phyloP scores from a whole-genome alignment of 2,797 vertebrate species.

The Acanthopagrus latus region DNA sequence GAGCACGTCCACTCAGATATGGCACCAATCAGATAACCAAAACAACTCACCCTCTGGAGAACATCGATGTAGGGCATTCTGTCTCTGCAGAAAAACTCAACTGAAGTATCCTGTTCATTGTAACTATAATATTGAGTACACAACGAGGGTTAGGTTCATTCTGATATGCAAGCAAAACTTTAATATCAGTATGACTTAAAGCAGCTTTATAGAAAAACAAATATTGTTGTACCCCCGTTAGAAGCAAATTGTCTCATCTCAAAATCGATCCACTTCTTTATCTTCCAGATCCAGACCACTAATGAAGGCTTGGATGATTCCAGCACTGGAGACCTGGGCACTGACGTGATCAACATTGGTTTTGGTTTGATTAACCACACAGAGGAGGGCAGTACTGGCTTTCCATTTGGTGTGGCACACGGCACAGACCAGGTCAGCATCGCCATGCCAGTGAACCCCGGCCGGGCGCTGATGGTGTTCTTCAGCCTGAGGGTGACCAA shows the following conservation, averaged over 20 bases:
- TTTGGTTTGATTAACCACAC: slow-evolving; percentile 78
- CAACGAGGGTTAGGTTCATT: background rate
- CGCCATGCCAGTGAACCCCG: slow-evolving; percentile 84
- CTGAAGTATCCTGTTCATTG: background rate
- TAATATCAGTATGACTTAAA: background rate
- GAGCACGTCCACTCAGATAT: background rate
- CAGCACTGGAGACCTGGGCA: slow-evolving; percentile 52
- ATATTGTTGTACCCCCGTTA: background rate
- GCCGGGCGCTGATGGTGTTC: slow-evolving; percentile 93
- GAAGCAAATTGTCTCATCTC: background rate
- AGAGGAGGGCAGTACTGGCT: slow-evolving; percentile 84
- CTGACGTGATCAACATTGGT: slow-evolving; percentile 63
- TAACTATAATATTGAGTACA: background rate
- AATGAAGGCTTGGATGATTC: slow-evolving; percentile 48
- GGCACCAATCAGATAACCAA: background rate
- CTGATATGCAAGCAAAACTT: background rate
- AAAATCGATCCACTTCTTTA: slow-evolving; percentile 5
- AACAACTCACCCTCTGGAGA: no score
- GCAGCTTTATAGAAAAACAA: background rate
- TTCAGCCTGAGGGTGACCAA: slow-evolving; percentile 98
- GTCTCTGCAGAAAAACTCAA: background rate
- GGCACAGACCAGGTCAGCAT: slow-evolving; percentile 86
- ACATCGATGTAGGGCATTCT: background rate
- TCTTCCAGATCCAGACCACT: slow-evolving; percentile 55
- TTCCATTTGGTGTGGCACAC: slow-evolving; percentile 81